Evolutionary conservation across 2,797 vertebrate genomes (phyloP).

Genomic region (Platalea minor): DNA sequence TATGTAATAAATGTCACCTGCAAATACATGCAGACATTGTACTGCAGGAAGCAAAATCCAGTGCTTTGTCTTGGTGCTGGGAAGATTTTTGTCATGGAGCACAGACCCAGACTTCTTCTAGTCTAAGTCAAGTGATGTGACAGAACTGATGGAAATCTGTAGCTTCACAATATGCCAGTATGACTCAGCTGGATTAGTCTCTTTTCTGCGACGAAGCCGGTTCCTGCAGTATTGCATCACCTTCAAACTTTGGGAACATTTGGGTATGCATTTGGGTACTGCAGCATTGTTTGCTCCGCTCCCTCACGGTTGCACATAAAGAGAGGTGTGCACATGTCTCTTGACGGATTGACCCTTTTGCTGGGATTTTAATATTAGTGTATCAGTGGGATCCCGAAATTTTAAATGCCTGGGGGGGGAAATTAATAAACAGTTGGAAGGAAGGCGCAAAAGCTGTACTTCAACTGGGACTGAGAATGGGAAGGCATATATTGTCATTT

Average conservation of each 20-base stretch:
- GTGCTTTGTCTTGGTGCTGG: not conserved
- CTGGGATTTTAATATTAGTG: not conserved
- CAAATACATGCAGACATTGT: not conserved
- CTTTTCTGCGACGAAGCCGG: not conserved
- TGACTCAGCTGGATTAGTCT: not conserved
- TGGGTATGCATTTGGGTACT: too few relatives aligned
- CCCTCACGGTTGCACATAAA: not conserved
- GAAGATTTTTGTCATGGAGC: not conserved
- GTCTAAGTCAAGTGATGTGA: not conserved
- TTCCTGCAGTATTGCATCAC: not conserved
- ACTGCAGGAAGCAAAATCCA: not conserved
- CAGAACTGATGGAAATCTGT: not conserved
- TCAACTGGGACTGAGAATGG: not conserved
- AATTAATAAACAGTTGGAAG: not conserved
- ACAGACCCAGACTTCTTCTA: not conserved
- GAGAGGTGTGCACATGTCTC: not conserved
- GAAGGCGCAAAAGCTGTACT: not conserved
- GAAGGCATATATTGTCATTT: not conserved
- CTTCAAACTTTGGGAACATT: not conserved
- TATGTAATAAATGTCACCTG: not conserved
- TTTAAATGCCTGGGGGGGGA: not conserved
- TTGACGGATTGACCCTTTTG: not conserved
- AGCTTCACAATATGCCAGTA: not conserved
- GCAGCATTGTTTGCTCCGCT: not conserved
- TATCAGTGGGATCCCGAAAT: not conserved